Evolutionary conservation across 1,140 invertebrate genomes (phyloP), one percentile per base, ranked within the genome.

Genomic region (Macrocentrus cingulum): DNA sequence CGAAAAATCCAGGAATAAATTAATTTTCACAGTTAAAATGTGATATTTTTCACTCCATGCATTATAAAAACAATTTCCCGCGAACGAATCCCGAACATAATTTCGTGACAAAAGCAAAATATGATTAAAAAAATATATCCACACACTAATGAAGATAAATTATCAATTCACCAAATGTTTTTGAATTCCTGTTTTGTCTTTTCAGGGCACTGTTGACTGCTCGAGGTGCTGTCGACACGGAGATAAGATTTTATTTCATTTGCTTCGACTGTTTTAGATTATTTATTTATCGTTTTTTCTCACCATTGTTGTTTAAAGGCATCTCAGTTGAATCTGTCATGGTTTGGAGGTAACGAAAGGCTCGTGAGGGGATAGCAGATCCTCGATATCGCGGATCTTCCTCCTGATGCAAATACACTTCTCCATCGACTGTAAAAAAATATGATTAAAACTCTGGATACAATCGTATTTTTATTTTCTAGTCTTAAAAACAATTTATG

Each of bases 301-400:
- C 52, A 54, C 52, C 56, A 60, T 54, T 59, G 2, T 39, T 11
- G 36, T 51, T 62, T 25, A 51, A 34, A 11, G 64, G 60, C 50
- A 66, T 60, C 48, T 79, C 76, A 6, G 68, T 73, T 4, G 73
- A 74, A 25, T 82, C 81, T 7, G 82, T 84, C 81, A 85, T 84
- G 50, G 74, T 84, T 72, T 88, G 85, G 49, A 90, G 77, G 56
- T 81, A 82, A 63, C 84, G 82, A 70, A 89, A 90, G 53, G 87
- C 83, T 68, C 85, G 82, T 5, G 88, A 90, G 2, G 88, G 88
- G 63, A 90, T 89, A 23, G 86, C 82, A 20, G 84, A 77, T 37
- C 86, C 85, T 25, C 83, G 79, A 71, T 88, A 85, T 67, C 88
- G 82, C 6, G 85, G 84, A 72, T 84, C 88, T 67, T 75, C 82